phyloP scores from a whole-genome alignment of 2,888 invertebrate genomes.

The Hirtodrosophila confusa region DNA sequence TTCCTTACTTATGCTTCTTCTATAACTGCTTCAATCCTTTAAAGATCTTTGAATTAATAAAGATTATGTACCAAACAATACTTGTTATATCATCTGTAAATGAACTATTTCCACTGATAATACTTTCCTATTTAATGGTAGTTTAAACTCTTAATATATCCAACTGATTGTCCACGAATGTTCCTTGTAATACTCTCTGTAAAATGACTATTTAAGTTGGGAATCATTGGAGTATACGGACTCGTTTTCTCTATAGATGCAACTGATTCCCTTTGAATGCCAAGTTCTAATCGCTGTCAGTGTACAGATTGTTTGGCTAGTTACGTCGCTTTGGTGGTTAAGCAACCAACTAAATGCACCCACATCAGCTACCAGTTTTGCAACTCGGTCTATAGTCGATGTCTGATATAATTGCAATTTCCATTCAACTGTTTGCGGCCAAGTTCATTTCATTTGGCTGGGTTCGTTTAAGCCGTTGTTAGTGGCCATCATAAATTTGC shows the following conservation, averaged over 20 bases:
- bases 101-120: no score
- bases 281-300: constrained; percentile 29
- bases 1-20: no score
- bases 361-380: constrained; percentile 24
- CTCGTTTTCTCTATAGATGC: constrained; percentile 13
- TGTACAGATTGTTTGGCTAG: constrained; percentile 27
- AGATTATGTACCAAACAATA: no score
- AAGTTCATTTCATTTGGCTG: constrained; percentile 57
- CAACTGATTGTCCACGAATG: no score
- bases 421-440: constrained; percentile 72
- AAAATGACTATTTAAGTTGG: no score
- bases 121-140: no score
- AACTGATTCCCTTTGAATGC: constrained; percentile 7
- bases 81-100: no score
- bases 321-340: constrained; percentile 39
- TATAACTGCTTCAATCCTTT: no score
- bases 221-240: no score
- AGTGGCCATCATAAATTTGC: constrained; percentile 74
- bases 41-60: no score
- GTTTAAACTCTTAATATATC: no score
- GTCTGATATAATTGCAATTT: constrained; percentile 66
- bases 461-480: constrained; percentile 60
- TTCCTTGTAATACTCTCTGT: no score
- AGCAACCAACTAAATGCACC: constrained; percentile 40
- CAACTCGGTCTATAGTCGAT: constrained; percentile 8